Percentiles rank a stretch among this genome's conserved stretches.
Evolutionary conservation across 2,797 vertebrate species (phyloP).

Genomic region (Myripristis murdjan): DNA sequence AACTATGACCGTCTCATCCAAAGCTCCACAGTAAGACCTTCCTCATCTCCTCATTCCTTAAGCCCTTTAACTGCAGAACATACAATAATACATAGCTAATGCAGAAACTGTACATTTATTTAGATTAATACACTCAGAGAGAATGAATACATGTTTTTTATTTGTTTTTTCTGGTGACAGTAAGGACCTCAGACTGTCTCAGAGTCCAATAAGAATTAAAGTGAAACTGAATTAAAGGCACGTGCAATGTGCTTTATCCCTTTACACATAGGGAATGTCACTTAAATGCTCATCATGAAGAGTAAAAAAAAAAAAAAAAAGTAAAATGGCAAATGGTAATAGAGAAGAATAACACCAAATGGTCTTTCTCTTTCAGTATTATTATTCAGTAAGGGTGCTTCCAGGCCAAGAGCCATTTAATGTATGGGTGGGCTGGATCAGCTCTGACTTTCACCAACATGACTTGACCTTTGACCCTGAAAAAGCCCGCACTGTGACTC

Average conservation of each 20-base stretch:
- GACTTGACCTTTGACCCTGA: constrained; percentile 90
- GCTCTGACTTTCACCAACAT: constrained; percentile 92
- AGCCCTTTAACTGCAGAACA: neutral
- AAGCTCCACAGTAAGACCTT: constrained; percentile 87
- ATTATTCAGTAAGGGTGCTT: constrained; percentile 94
- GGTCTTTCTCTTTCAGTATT: constrained; percentile 86
- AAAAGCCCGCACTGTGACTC: constrained; percentile 90
- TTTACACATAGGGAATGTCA: neutral
- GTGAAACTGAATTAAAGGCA: neutral
- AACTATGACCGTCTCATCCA: constrained; percentile 90
- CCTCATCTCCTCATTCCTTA: neutral
- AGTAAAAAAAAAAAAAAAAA: neutral
- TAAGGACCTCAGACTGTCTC: neutral
- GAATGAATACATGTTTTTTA: neutral
- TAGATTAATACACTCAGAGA: too few species aligned
- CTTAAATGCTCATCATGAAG: too few species aligned
- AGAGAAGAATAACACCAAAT: constrained; percentile 29
- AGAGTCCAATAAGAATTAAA: neutral
- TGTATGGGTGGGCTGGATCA: constrained; percentile 98
- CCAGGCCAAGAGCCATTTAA: constrained; percentile 94
- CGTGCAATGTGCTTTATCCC: neutral
- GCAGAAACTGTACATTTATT: neutral
- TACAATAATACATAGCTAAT: neutral
- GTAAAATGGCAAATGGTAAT: constrained; percentile 17
- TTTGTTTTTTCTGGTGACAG: neutral